These are phyloP conservation scores for Beris morrisii DNA, from an alignment of 2,888 invertebrate species.

Conservation along the genomic window DNA sequence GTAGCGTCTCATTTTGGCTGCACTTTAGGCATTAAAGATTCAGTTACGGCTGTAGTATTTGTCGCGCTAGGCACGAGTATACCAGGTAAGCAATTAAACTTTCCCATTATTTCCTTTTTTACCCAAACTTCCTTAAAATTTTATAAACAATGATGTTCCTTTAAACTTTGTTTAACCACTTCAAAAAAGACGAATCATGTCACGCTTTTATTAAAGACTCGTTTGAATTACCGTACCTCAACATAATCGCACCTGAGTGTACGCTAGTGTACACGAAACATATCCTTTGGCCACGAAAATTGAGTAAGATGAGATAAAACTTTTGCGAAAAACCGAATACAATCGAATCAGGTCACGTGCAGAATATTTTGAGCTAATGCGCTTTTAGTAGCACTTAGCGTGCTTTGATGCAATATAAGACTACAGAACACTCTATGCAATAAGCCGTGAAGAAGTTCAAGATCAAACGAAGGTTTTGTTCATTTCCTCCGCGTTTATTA, in stretches of 20 bases:
- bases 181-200: not conserved
- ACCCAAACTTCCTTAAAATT: not conserved
- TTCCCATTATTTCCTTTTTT: not conserved
- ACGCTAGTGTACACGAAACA: not conserved
- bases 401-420: conserved; percentile 7
- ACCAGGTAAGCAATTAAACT: conserved; percentile 72
- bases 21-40: conserved; percentile 93
- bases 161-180: not conserved
- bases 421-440: not conserved
- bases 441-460: conserved; percentile 12
- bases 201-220: conserved; percentile 9
- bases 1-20: conserved; percentile 97
- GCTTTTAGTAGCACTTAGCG: conserved; percentile 13
- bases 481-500: too few relatives aligned
- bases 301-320: too few relatives aligned
- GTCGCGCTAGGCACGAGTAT: conserved; percentile 98
- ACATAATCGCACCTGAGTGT: conserved; percentile 11
- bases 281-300: too few relatives aligned
- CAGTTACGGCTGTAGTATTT: conserved; percentile 96
- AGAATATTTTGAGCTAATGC: conserved; percentile 15
- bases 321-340: conserved; percentile 6
- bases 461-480: not conserved
- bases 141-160: not conserved
- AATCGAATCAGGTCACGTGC: conserved; percentile 21
- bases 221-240: not conserved